Evolutionary conservation across 2,113 vertebrate genomes (phyloP), one percentile per base, ranked within the genome.

Genomic region (Callocephalon fimbriatum): DNA sequence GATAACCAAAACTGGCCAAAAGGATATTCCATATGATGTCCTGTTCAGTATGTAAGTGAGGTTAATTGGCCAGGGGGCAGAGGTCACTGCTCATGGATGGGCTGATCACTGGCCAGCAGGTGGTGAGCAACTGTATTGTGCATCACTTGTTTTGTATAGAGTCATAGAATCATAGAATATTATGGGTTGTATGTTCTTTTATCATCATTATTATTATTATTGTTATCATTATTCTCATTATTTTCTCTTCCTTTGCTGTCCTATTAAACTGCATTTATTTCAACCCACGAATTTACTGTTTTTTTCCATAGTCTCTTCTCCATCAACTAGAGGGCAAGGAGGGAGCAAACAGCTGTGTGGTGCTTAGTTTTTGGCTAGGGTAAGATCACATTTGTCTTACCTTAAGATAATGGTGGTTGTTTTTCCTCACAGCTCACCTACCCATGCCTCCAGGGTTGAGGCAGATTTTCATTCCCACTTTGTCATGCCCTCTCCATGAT

Each of bases 281-380:
- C 70, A n/a, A 53, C 6, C 12, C 21, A 65, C 2, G 1, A 9
- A 18, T 32, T 71, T 7, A 15, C 3, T 35, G 12, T 27, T 35
- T 29, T 23, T 18, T 14, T 6, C 12, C 22, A 21, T 14, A 0
- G 8, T 59, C 48, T 65, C 48, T 17, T 70, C n/a, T 38, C 37
- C 25, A 10, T 70, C 15, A 58, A 4, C 18, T n/a, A 47, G 45
- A 15, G 22, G 22, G 17, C 9, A 38, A 58, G 48, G 42, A 25
- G 20, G 4, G 42, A 70, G 20, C 0, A 0, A 51, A 31, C 2
- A 10, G 22, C 45, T n/a, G 14, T 9, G 15, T 47, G 19, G 9
- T n/a, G 26, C 67, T 50, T 25, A 48, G 37, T 6, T 70, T 37
- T 38, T 19, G 22, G 5, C 29, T 61, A 40, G n/a, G n/a, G 32